phyloP scores from a whole-genome alignment of 1,140 invertebrate genomes.

The Leucophenga varia region DNA sequence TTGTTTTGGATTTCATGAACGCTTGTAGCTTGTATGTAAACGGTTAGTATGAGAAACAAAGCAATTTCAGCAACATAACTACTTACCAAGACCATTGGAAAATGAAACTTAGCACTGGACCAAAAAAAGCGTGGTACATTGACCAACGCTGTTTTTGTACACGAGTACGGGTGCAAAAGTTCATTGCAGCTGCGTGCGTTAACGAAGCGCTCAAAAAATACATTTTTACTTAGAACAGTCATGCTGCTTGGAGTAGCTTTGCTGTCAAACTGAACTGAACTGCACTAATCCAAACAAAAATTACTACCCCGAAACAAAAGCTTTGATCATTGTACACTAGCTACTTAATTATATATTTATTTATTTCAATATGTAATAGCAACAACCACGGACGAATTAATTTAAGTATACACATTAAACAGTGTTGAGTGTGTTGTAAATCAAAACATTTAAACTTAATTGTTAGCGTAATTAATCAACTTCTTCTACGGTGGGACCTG shows the following conservation, averaged over 20 bases:
- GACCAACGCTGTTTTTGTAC: conserved; percentile 7
- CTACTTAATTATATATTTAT: no score
- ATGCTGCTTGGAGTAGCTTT: no score
- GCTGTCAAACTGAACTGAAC: no score
- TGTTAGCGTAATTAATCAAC: conserved; percentile 35
- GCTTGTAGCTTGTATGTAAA: conserved; percentile 8
- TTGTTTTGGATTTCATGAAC: background rate
- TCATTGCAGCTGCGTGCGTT: conserved; percentile 20
- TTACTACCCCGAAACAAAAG: no score
- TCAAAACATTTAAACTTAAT: no score
- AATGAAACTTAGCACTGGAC: conserved; percentile 32
- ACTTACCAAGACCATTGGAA: conserved; percentile 25
- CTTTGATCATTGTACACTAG: no score
- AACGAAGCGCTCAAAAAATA: conserved; percentile 17
- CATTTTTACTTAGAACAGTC: conserved; percentile 26
- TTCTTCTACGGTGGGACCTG: conserved; percentile 43
- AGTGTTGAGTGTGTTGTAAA: background rate
- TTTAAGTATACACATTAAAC: no score
- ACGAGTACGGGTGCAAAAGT: conserved; percentile 23
- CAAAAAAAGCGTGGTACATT: conserved; percentile 19
- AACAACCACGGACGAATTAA: no score
- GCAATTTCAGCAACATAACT: no score
- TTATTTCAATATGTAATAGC: no score
- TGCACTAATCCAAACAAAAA: no score
- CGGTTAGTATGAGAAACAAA: no score